These are phyloP conservation scores for Agrypnia vestita DNA, from an alignment of 1,140 invertebrate genomes.

Conservation along the genomic window DNA sequence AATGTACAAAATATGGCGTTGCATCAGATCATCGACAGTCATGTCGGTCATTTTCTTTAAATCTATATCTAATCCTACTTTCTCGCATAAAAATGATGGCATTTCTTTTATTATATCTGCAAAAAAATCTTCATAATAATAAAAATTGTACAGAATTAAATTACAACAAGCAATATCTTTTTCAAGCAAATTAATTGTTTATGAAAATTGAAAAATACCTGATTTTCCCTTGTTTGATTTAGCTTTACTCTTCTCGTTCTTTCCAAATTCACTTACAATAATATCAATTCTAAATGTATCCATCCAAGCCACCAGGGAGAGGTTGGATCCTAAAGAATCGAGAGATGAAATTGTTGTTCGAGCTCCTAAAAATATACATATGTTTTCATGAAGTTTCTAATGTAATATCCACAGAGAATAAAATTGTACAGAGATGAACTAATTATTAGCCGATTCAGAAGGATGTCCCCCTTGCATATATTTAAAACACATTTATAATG, in stretches of 20 bases:
- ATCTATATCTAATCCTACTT: conserved; percentile 90
- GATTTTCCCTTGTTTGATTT: conserved; percentile 68
- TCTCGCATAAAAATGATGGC: conserved; percentile 93
- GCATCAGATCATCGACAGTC: conserved; percentile 88
- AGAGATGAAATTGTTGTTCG: conserved; percentile 78
- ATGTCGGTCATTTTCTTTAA: conserved; percentile 92
- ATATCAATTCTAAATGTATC: conserved; percentile 94
- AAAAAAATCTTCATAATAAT: background rate
- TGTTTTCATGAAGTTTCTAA: background rate
- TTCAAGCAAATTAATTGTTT: background rate
- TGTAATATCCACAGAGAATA: too few species aligned
- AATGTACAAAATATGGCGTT: conserved; percentile 87
- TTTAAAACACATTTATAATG: too few species aligned
- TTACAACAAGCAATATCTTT: background rate
- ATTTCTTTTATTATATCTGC: conserved; percentile 73
- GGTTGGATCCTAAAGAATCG: conserved; percentile 92
- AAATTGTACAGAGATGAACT: too few species aligned
- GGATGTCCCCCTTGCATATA: too few species aligned
- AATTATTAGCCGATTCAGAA: too few species aligned
- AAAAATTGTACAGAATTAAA: background rate
- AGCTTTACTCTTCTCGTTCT: conserved; percentile 67
- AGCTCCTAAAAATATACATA: conserved; percentile 61
- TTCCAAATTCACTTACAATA: conserved; percentile 88
- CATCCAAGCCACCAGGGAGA: conserved; percentile 89
- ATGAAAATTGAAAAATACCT: conserved; percentile 58